Base-by-base conservation (phyloP, 2,888 invertebrate genomes). In the Mallateleia sp. region DNA sequence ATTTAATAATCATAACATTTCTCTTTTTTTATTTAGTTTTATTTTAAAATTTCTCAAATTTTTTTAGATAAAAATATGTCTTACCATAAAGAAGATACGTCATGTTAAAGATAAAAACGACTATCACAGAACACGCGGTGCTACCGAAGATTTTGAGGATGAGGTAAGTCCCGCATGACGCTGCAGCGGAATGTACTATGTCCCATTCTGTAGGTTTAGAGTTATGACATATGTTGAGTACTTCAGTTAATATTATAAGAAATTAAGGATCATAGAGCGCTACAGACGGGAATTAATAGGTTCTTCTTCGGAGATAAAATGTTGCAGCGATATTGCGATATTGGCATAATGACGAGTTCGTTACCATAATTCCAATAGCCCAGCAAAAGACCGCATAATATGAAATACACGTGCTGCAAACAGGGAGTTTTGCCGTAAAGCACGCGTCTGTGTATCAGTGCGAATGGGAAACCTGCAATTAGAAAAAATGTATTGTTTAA, bases 81-180 rank as follows among this genome's bases (percentile, higher is more conserved):
- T 95, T 95, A 96, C 97, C 97, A 80, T 95, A 94, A 72, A 98
- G 93, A 11, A 98, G 95, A 93, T 98, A 98, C 0, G 94, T 95
- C 97, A 99, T 97, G 93, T 98, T 98, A 93, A 98, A 98, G 9
- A 97, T 89, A 93, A 99, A 98, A 25, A 97, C 97, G 7, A 97
- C 92, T 15, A 96, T 95, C 1, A 98, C 96, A 87, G 98, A 97
- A 0, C 95, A 89, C 64, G 96, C 95, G 2, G 97, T 97, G 4
- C 97, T 97, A 2, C 97, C 97, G 67, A 97, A 94, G 0, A 97
- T 71, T 80, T 95, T 95, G 18, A 98, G 96, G 20, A 97, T 95
- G 2, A 96, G 83, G 94, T 97, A 98, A 18, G 98, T 97, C 45
- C 97, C 96, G 24, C 97, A 85, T 56, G 98, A 97, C 45, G 98